Evolutionary conservation across 1,140 invertebrate genomes (phyloP).

Genomic region (Orussus abietinus): DNA sequence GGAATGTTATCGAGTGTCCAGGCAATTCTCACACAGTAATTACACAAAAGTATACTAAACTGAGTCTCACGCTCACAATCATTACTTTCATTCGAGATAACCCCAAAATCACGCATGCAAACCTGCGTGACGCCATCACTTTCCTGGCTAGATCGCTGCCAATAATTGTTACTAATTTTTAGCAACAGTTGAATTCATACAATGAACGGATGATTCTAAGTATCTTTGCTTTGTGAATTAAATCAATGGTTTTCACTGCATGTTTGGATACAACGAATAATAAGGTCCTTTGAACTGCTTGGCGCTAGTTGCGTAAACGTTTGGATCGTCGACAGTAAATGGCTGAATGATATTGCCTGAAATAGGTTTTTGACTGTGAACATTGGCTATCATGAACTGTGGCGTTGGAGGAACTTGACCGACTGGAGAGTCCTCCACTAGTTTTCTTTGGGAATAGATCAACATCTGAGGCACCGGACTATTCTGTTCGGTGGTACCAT

Average conservation of each 20-base stretch:
- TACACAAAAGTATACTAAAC: too few relatives aligned
- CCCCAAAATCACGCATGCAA: too few relatives aligned
- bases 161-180: too few relatives aligned
- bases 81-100: too few relatives aligned
- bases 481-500: slow-evolving; percentile 20
- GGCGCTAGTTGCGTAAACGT: slow-evolving; percentile 31
- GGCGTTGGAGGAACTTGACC: slow-evolving; percentile 22
- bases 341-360: slow-evolving; percentile 30
- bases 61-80: too few relatives aligned
- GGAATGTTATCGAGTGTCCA: too few relatives aligned
- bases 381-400: slow-evolving; percentile 37
- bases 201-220: too few relatives aligned
- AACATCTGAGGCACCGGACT: slow-evolving; percentile 20
- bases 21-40: too few relatives aligned
- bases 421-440: slow-evolving; percentile 24
- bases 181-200: too few relatives aligned
- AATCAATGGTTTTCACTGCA: slow-evolving; percentile 20
- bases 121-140: too few relatives aligned
- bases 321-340: slow-evolving; percentile 33
- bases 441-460: slow-evolving; percentile 36
- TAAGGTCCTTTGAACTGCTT: slow-evolving; percentile 39
- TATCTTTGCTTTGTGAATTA: too few relatives aligned
- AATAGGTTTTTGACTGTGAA: slow-evolving; percentile 31
- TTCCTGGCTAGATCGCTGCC: too few relatives aligned
- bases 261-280: slow-evolving; percentile 39